Conservation (phyloP, 1,140 invertebrate genomes). For the Orchestia grillus region DNA sequence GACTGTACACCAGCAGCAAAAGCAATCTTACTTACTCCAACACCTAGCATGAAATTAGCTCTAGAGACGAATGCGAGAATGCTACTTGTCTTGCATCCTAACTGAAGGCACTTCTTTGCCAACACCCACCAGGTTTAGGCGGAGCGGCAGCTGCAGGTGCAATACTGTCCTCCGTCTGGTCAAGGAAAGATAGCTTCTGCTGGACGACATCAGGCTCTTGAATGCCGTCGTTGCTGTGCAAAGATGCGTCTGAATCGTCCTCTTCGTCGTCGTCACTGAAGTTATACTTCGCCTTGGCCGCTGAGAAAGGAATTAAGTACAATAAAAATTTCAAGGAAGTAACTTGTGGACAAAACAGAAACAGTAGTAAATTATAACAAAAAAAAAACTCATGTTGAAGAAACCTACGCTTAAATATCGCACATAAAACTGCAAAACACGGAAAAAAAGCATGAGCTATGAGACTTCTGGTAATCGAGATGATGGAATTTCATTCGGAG, state of each 20-base stretch:
- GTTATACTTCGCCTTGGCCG: conserved; percentile 62
- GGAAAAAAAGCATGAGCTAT: background rate
- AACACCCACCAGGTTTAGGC: conserved; percentile 22
- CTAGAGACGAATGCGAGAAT: background rate
- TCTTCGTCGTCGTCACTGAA: conserved; percentile 61
- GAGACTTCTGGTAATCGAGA: no score
- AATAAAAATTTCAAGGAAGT: background rate
- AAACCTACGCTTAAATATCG: background rate
- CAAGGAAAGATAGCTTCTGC: conserved; percentile 60
- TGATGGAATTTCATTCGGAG: no score
- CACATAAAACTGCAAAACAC: background rate
- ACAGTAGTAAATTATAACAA: no score
- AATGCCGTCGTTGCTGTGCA: conserved; percentile 62
- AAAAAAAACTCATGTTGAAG: no score
- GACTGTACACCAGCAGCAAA: no score
- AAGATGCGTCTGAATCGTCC: background rate
- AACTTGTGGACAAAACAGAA: no score
- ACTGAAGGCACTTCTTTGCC: background rate
- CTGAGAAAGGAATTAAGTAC: conserved; percentile 47
- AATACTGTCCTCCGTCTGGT: background rate
- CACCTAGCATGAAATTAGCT: background rate
- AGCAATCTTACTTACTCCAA: background rate
- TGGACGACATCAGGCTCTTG: conserved; percentile 60
- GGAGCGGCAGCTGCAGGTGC: background rate
- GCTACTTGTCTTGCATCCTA: background rate